phyloP scores from a whole-genome alignment of 1,140 invertebrate genomes.

The Drosophila pectinifera region DNA sequence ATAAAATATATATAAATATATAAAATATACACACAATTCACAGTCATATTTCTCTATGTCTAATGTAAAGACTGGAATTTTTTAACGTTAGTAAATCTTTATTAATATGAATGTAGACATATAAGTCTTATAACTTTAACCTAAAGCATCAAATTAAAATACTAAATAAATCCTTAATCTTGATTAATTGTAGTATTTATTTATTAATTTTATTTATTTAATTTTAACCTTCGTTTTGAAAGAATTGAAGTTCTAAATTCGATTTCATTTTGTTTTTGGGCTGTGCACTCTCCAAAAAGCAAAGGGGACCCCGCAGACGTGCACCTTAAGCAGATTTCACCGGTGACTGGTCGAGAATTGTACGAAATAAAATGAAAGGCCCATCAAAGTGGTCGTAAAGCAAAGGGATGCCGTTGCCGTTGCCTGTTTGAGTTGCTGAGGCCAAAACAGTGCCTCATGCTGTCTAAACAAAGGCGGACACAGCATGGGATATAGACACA shows the following conservation, averaged over 20 bases:
- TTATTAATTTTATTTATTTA: too few relatives aligned
- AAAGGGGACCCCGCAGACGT: not conserved
- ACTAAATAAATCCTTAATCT: too few relatives aligned
- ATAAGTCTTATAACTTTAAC: not conserved
- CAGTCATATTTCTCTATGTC: too few relatives aligned
- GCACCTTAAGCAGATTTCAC: constrained; percentile 61
- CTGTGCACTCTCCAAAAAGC: constrained; percentile 7
- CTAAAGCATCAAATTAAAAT: not conserved
- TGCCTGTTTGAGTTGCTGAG: too few relatives aligned
- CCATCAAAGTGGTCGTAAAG: constrained; percentile 47
- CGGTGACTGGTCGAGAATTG: constrained; percentile 57
- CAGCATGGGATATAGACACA: constrained; percentile 61
- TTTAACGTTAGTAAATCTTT: too few relatives aligned
- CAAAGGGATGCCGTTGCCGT: constrained; percentile 16
- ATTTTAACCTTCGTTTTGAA: too few relatives aligned
- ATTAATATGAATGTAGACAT: too few relatives aligned
- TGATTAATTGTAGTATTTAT: too few relatives aligned
- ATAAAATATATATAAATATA: too few relatives aligned
- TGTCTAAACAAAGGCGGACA: constrained; percentile 55
- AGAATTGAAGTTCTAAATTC: not conserved
- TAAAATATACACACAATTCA: too few relatives aligned
- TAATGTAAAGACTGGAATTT: too few relatives aligned
- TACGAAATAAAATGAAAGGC: constrained; percentile 43
- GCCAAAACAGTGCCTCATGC: constrained; percentile 38
- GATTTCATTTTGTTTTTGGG: not conserved